A percentile compares a stretch with the other conserved stretches of the same genome.
phyloP scores from a whole-genome alignment of 2,888 invertebrate genomes.

The Hirtodrosophila trivittata region DNA sequence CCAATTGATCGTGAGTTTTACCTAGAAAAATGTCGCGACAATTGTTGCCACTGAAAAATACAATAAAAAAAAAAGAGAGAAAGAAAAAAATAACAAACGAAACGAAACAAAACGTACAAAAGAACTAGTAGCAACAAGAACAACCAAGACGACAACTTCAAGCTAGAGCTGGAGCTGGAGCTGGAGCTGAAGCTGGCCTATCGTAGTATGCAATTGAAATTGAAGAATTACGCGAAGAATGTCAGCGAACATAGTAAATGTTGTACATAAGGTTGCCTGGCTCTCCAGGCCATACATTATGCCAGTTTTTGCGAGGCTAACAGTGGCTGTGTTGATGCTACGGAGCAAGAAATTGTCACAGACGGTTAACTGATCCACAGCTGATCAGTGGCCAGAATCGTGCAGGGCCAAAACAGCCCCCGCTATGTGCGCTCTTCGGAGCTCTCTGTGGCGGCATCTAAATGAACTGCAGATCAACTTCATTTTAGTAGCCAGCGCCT shows the following conservation, averaged over 20 bases:
- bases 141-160: constrained; percentile 28
- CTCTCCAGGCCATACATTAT: constrained; percentile 54
- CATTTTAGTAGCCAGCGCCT: constrained; percentile 77
- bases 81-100: constrained; percentile 20
- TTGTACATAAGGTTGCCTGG: constrained; percentile 60
- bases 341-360: constrained; percentile 60
- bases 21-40: constrained; percentile 83
- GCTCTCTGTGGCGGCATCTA: constrained; percentile 70
- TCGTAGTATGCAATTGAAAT: constrained; percentile 82
- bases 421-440: constrained; percentile 42
- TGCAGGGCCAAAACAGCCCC: constrained; percentile 53
- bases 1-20: constrained; percentile 83
- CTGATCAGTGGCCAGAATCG: constrained; percentile 65
- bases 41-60: constrained; percentile 57
- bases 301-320: constrained; percentile 40
- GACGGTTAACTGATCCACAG: constrained; percentile 53
- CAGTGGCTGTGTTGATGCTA: constrained; percentile 16
- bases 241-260: constrained; percentile 77
- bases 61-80: constrained; percentile 32
- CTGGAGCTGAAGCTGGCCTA: constrained; percentile 46
- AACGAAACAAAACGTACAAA: constrained; percentile 20
- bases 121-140: constrained; percentile 24
- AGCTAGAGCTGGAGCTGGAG: constrained; percentile 15
- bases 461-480: constrained; percentile 78
- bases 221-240: constrained; percentile 82